These are phyloP conservation scores for Vandiemenella viatica DNA, from an alignment of 2,888 invertebrate genomes.

Conservation along the genomic window DNA sequence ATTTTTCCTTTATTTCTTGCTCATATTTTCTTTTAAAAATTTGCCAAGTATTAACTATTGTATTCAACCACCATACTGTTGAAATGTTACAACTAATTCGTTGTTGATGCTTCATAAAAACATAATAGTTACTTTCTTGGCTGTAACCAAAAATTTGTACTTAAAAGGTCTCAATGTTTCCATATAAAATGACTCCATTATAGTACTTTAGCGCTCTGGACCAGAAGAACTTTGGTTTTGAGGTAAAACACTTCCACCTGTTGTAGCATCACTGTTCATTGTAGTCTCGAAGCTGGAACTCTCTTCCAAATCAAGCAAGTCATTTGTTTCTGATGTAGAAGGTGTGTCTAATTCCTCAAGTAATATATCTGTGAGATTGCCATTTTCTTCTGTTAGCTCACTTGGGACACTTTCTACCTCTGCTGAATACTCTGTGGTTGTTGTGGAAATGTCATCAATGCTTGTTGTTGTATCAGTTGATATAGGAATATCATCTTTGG, in stretches of 20 bases:
- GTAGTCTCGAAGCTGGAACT: not conserved
- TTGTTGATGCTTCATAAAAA: not conserved
- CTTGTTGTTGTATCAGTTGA: constrained; percentile 8
- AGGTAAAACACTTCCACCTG: not conserved
- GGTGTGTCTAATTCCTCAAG: not conserved
- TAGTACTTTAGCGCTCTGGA: not conserved
- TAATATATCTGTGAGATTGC: constrained; percentile 11
- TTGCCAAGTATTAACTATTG: not conserved
- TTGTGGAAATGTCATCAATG: not conserved
- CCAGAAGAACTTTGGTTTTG: not conserved
- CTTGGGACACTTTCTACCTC: constrained; percentile 15
- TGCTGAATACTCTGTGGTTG: constrained; percentile 4
- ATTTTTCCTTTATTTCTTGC: too few relatives aligned
- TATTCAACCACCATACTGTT: too few relatives aligned
- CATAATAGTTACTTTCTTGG: not conserved
- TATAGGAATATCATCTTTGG: constrained; percentile 9
- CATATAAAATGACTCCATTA: too few relatives aligned
- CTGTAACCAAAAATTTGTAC: constrained; percentile 10
- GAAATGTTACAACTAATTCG: not conserved
- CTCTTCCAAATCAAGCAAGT: not conserved
- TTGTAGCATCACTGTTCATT: not conserved
- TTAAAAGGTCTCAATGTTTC: constrained; percentile 1
- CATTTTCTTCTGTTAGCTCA: constrained; percentile 13
- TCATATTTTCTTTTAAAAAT: too few relatives aligned
- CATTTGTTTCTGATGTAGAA: not conserved